These are phyloP conservation scores for Lochmaea crataegi DNA, from an alignment of 2,888 invertebrate species.

Conservation along the genomic window DNA sequence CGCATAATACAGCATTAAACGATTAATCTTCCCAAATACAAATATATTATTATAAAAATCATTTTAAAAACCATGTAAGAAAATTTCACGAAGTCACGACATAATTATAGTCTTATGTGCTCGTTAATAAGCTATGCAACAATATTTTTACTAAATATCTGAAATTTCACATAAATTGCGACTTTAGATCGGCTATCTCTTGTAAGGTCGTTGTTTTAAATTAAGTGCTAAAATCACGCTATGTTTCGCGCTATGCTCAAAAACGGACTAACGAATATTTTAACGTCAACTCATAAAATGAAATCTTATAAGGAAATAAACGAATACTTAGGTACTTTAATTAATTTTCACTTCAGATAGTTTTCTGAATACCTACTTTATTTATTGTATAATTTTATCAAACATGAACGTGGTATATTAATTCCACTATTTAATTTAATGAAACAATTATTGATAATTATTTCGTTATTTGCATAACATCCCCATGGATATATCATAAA, in stretches of 20 bases:
- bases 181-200: conserved; percentile 31
- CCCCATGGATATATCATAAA: too few species aligned
- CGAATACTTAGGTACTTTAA: not conserved
- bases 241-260: conserved; percentile 28
- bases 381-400: not conserved
- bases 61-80: conserved; percentile 27
- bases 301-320: not conserved
- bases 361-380: not conserved
- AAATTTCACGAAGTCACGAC: conserved; percentile 32
- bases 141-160: conserved; percentile 29
- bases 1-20: not conserved
- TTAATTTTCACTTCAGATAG: not conserved
- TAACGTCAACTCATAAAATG: conserved; percentile 7
- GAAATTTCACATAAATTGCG: conserved; percentile 34
- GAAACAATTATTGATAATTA: too few species aligned
- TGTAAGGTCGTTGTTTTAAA: conserved; percentile 34
- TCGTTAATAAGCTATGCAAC: conserved; percentile 35
- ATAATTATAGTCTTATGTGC: conserved; percentile 26
- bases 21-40: conserved; percentile 16
- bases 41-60: conserved; percentile 24
- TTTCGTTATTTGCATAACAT: too few species aligned
- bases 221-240: conserved; percentile 38
- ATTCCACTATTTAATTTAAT: too few species aligned
- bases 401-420: too few species aligned
- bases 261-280: conserved; percentile 21